Evolutionary conservation across 2,888 invertebrate genomes (phyloP).

Genomic region (Leptinotarsa haldemani): DNA sequence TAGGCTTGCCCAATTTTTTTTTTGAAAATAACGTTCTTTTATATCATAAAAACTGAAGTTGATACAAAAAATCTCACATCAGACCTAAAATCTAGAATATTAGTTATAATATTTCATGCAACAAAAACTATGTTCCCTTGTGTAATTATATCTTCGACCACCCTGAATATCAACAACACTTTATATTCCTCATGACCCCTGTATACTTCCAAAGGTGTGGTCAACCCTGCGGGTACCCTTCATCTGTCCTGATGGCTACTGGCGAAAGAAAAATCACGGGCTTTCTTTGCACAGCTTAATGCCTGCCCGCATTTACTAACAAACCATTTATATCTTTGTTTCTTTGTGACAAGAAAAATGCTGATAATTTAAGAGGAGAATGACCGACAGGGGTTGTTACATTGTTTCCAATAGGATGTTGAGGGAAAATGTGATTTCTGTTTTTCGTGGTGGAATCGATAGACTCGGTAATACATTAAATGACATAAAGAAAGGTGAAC

Average conservation of each 20-base stretch:
- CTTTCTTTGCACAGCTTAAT: slow-evolving; percentile 53
- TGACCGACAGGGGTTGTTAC: slow-evolving; percentile 49
- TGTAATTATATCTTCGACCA: too few relatives aligned
- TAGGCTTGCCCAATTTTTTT: too few relatives aligned
- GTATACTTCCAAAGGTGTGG: slow-evolving; percentile 30
- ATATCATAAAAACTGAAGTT: too few relatives aligned
- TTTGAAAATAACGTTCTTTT: too few relatives aligned
- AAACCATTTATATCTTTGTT: slow-evolving; percentile 51
- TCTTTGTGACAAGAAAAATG: slow-evolving; percentile 43
- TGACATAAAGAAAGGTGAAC: too few relatives aligned
- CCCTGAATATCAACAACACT: too few relatives aligned
- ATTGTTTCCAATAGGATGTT: slow-evolving; percentile 22
- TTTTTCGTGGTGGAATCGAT: neutral
- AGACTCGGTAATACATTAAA: neutral
- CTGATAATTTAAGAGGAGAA: slow-evolving; percentile 35
- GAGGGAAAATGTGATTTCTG: slow-evolving; percentile 7
- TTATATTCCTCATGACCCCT: neutral
- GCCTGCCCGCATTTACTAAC: slow-evolving; percentile 54
- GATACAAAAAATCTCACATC: too few relatives aligned
- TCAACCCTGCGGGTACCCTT: slow-evolving; percentile 43
- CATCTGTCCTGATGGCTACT: slow-evolving; percentile 16
- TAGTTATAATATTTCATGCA: too few relatives aligned
- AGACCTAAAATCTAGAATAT: too few relatives aligned
- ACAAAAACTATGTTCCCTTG: too few relatives aligned
- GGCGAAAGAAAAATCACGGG: slow-evolving; percentile 53